Evolutionary conservation across 2,797 vertebrate genomes (phyloP).

Genomic region (Echeneis naucrates): DNA sequence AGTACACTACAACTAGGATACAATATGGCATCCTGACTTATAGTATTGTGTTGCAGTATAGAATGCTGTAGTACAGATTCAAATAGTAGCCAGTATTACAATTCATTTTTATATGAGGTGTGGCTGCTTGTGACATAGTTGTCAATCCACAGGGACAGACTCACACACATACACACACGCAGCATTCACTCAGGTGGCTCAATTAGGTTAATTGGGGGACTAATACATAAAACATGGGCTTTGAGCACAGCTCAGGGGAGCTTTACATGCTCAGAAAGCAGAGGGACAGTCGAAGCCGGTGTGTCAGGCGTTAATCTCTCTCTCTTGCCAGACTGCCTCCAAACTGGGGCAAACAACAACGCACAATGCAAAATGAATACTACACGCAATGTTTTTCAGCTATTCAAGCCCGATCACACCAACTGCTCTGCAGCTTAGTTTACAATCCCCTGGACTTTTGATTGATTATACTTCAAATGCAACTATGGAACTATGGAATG

Average conservation of each 20-base stretch:
- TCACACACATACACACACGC: neutral
- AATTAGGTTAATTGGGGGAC: constrained; percentile 79
- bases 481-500: neutral
- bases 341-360: constrained; percentile 78
- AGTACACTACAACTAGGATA: neutral
- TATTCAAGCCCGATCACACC: too few species aligned
- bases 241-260: constrained; percentile 45
- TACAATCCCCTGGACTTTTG: neutral
- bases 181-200: constrained; percentile 38
- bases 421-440: constrained; percentile 19
- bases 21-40: neutral
- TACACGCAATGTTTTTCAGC: too few species aligned
- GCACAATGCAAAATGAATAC: constrained; percentile 72
- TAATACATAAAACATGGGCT: constrained; percentile 80
- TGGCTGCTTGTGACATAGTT: constrained; percentile 27
- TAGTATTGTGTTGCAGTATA: neutral
- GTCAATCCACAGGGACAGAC: neutral
- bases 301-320: constrained; percentile 77
- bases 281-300: constrained; percentile 44
- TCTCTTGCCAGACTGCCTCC: constrained; percentile 52
- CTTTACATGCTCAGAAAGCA: constrained; percentile 22
- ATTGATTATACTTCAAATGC: neutral
- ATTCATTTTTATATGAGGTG: constrained; percentile 25
- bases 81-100: too few species aligned
- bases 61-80: too few species aligned